Conservation (phyloP, 2,888 invertebrate genomes). For the Pterobdella sp. region DNA sequence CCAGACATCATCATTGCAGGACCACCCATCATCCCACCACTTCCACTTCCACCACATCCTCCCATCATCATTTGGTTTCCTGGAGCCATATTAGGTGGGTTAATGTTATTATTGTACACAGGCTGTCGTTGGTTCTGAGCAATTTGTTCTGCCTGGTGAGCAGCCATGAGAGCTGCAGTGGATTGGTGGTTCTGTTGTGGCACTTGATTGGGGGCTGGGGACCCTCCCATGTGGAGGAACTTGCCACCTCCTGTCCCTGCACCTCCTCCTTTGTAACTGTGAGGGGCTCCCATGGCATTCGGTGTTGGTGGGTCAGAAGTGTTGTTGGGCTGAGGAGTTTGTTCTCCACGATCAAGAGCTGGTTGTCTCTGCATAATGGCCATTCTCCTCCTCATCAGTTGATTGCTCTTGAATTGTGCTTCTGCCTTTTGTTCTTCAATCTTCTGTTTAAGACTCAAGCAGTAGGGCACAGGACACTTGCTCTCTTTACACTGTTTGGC, state of each 20-base stretch:
- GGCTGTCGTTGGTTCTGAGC: constrained; percentile 20
- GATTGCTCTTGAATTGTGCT: constrained; percentile 87
- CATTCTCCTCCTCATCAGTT: constrained; percentile 66
- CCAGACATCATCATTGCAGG: constrained; percentile 21
- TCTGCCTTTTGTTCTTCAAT: constrained; percentile 92
- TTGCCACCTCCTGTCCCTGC: constrained; percentile 11
- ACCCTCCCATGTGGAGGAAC: constrained; percentile 24
- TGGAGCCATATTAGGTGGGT: not conserved
- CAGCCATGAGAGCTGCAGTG: constrained; percentile 23
- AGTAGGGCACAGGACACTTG: constrained; percentile 97
- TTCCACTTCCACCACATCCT: constrained; percentile 4
- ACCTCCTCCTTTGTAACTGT: constrained; percentile 9
- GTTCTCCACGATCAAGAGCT: constrained; percentile 24
- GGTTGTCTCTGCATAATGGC: constrained; percentile 52
- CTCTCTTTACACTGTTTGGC: constrained; percentile 86
- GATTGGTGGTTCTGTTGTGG: not conserved
- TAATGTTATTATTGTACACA: not conserved
- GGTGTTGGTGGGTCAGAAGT: constrained; percentile 55
- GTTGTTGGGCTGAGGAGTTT: constrained; percentile 21
- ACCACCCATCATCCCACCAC: constrained; percentile 23
- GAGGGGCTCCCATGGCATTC: not conserved
- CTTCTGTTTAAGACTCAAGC: constrained; percentile 95
- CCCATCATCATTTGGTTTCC: constrained; percentile 29
- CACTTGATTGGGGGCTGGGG: constrained; percentile 17
- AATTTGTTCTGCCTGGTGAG: constrained; percentile 25